Percentiles rank a stretch among this genome's conserved stretches.
These are phyloP conservation scores for Fulica atra DNA, from an alignment of 2,113 vertebrate species.

Conservation along the genomic window DNA sequence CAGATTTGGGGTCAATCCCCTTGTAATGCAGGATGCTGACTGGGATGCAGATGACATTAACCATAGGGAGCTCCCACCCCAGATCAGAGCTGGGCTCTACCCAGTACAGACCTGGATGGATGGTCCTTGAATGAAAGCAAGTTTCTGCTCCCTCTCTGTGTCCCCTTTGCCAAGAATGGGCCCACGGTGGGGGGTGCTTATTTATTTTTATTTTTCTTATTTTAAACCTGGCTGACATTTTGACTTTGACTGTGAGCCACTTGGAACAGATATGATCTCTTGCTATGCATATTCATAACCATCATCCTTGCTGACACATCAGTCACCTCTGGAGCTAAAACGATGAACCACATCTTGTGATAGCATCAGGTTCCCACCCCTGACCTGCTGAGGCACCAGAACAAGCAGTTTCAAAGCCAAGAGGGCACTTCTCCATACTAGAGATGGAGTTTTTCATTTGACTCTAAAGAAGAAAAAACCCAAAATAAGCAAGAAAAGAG, in stretches of 20 bases:
- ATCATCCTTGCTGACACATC: neutral
- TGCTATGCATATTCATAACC: neutral
- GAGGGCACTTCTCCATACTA: neutral
- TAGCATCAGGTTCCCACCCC: neutral
- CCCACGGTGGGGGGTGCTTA: neutral
- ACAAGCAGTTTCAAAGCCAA: neutral
- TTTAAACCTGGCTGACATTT: neutral
- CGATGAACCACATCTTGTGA: neutral
- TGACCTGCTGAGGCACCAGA: neutral
- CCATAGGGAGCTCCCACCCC: neutral
- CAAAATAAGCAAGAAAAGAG: neutral
- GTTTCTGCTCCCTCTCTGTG: neutral
- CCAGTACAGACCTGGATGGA: neutral
- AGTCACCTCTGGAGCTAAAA: neutral
- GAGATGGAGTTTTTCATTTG: neutral
- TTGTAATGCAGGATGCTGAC: neutral
- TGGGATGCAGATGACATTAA: neutral
- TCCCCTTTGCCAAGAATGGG: neutral
- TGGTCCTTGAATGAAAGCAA: fast-evolving
- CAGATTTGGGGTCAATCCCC: neutral
- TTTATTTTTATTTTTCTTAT: neutral
- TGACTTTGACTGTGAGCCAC: neutral
- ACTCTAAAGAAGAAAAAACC: neutral
- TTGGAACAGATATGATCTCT: neutral
- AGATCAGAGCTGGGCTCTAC: neutral